Percentiles rank a stretch among this genome's conserved stretches.
phyloP scores from a whole-genome alignment of 2,888 invertebrate species.

The Hypercompe scribonia region DNA sequence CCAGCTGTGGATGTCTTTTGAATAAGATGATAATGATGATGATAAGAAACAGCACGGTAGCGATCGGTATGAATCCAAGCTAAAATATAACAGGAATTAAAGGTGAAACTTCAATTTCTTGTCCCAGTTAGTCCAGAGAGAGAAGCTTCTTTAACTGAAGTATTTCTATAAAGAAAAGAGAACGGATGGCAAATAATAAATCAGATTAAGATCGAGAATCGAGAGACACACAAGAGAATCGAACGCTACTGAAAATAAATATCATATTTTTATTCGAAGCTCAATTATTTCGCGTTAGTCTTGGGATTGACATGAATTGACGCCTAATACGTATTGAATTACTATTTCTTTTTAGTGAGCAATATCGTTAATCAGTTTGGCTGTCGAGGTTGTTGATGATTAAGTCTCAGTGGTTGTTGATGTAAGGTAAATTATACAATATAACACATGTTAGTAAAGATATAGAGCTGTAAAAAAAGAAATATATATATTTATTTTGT shows the following conservation, averaged over 20 bases:
- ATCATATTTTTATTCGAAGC: neutral
- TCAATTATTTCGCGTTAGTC: neutral
- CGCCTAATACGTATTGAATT: neutral
- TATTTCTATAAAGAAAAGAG: too few species aligned
- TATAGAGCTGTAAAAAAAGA: neutral
- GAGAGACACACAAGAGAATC: neutral
- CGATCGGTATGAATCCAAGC: too few species aligned
- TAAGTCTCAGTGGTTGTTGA: neutral
- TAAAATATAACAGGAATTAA: too few species aligned
- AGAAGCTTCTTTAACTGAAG: too few species aligned
- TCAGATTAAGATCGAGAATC: neutral
- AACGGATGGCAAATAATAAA: neutral
- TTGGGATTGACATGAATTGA: conserved; percentile 4
- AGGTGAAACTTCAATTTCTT: too few species aligned
- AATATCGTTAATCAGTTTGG: conserved; percentile 4
- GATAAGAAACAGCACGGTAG: too few species aligned
- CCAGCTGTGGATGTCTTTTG: too few species aligned
- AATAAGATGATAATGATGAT: too few species aligned
- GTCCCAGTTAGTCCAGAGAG: too few species aligned
- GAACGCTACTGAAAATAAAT: neutral
- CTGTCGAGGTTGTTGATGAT: neutral
- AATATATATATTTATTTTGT: neutral
- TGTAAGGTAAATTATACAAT: neutral
- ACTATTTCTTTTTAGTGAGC: conserved; percentile 3
- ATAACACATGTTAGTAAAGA: neutral